Evolutionary conservation across 2,888 invertebrate species (phyloP).

Genomic region (Pachycephus smyrnensis): DNA sequence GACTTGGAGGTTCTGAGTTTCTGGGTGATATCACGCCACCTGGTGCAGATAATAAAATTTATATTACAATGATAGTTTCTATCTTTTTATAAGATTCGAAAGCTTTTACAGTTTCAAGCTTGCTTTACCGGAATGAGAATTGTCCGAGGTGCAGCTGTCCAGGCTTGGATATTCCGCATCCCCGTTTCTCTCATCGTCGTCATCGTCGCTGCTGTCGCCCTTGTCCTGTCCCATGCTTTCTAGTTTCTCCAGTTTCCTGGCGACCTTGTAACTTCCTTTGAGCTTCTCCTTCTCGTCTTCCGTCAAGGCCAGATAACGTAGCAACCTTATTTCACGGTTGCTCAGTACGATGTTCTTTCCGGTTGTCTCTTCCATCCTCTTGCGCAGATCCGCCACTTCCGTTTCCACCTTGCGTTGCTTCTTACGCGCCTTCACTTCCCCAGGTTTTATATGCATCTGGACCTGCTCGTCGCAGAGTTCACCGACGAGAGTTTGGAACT

Average conservation of each 20-base stretch:
- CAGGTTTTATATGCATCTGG: slow-evolving; percentile 83
- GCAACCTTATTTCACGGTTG: slow-evolving; percentile 89
- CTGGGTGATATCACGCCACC: slow-evolving; percentile 78
- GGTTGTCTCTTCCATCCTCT: slow-evolving; percentile 82
- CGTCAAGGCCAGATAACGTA: slow-evolving; percentile 90
- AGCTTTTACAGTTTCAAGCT: background rate
- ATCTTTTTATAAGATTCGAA: background rate
- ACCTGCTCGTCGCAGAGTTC: slow-evolving; percentile 90
- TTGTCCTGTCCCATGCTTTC: slow-evolving; percentile 83
- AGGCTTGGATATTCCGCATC: slow-evolving; percentile 79
- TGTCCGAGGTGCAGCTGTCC: slow-evolving; percentile 84
- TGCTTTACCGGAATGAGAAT: slow-evolving; percentile 69
- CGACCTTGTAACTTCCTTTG: slow-evolving; percentile 91
- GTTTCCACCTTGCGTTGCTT: slow-evolving; percentile 91
- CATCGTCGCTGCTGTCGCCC: slow-evolving; percentile 80
- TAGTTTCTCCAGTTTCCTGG: slow-evolving; percentile 90
- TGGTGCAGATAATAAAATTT: slow-evolving; percentile 23
- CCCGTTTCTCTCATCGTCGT: slow-evolving; percentile 74
- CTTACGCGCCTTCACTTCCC: slow-evolving; percentile 87
- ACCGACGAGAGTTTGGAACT: slow-evolving; percentile 79
- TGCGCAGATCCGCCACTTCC: slow-evolving; percentile 88
- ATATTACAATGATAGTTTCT: background rate
- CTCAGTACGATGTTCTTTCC: slow-evolving; percentile 88
- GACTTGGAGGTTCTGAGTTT: slow-evolving; percentile 82
- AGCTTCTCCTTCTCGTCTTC: slow-evolving; percentile 93